Evolutionary conservation across 2,888 invertebrate species (phyloP).

Genomic region (Hydraecia micacea): DNA sequence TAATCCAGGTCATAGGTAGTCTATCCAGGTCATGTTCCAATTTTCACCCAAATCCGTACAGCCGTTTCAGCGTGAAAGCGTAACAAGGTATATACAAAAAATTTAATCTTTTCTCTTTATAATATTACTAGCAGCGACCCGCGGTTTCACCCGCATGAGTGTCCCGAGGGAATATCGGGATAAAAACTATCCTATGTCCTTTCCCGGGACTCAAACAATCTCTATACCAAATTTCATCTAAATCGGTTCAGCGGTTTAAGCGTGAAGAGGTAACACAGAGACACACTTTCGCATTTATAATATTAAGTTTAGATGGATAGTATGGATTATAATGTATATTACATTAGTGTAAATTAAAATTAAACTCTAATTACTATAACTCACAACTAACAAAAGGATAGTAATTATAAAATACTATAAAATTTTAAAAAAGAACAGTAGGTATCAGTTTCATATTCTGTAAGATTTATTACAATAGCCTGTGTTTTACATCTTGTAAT

Average conservation of each 20-base stretch:
- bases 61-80: background rate
- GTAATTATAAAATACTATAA: conserved; percentile 2
- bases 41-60: background rate
- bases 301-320: no score
- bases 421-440: background rate
- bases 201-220: no score
- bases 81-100: background rate
- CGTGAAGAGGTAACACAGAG: no score
- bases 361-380: background rate
- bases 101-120: background rate
- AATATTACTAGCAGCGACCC: background rate
- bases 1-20: background rate
- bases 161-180: no score
- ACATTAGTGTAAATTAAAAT: background rate
- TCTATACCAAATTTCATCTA: no score
- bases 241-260: no score
- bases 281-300: no score
- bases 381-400: background rate
- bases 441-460: conserved; percentile 8
- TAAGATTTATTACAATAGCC: conserved; percentile 18
- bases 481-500: conserved; percentile 23
- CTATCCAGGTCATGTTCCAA: background rate
- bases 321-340: no score
- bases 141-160: no score
- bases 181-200: no score